These are phyloP conservation scores for Trematomus loennbergii DNA, from an alignment of 2,113 vertebrate species.

Conservation along the genomic window DNA sequence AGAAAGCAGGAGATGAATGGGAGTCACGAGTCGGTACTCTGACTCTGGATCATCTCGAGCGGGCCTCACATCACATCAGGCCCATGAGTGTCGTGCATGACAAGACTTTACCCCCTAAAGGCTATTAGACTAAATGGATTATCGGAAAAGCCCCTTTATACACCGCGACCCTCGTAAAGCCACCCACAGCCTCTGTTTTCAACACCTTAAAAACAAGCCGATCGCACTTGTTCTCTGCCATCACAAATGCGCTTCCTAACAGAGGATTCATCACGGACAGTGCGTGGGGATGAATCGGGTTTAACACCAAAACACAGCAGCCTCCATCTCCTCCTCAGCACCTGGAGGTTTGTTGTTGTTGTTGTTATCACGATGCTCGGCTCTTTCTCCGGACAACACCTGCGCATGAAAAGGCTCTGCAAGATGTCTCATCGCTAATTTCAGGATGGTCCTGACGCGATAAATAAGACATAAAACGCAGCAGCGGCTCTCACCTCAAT, in stretches of 20 bases:
- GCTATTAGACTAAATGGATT: conserved; percentile 59
- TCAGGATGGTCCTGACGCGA: conserved; percentile 32
- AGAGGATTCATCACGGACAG: conserved; percentile 1
- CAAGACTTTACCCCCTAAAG: conserved; percentile 39
- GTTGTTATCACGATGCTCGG: conserved; percentile 8
- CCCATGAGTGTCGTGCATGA: conserved; percentile 33
- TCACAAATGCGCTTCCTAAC: neutral
- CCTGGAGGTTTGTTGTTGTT: conserved; percentile 45
- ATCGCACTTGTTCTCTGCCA: conserved; percentile 39
- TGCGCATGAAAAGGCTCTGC: neutral
- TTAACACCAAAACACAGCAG: conserved; percentile 31
- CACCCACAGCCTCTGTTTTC: neutral
- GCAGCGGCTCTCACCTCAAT: conserved; percentile 76
- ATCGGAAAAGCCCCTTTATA: conserved; percentile 41
- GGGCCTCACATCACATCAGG: conserved; percentile 40
- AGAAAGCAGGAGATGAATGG: conserved; percentile 65
- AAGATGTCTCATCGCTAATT: conserved; percentile 11
- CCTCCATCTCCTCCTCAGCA: conserved; percentile 57
- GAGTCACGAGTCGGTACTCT: conserved; percentile 39
- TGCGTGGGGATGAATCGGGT: conserved; percentile 24
- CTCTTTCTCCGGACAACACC: neutral
- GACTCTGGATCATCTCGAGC: conserved; percentile 34
- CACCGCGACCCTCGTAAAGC: conserved; percentile 9
- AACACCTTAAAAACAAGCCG: neutral
- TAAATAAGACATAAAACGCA: conserved; percentile 32